Conservation (phyloP, 2,113 vertebrate genomes). For the Kryptolebias marmoratus region DNA sequence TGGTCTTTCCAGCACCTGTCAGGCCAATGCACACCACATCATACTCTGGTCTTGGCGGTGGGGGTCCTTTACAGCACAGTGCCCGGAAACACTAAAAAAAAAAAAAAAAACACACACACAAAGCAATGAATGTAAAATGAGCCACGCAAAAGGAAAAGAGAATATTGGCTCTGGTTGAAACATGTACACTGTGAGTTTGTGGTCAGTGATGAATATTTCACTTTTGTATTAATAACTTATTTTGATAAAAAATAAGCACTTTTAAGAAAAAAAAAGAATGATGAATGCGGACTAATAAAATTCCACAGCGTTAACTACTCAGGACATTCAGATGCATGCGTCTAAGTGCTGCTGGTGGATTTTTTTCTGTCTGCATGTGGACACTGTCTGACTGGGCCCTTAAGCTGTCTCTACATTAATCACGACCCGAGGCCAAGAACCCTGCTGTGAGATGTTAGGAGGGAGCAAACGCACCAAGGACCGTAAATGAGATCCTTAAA, state of each 20-base stretch:
- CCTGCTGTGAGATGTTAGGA: slow-evolving; percentile 82
- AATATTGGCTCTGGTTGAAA: background rate
- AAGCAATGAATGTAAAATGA: slow-evolving; percentile 10
- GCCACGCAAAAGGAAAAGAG: background rate
- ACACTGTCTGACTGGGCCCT: slow-evolving; percentile 63
- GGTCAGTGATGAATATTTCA: too few species aligned
- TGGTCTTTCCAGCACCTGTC: slow-evolving; percentile 95
- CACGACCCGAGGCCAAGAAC: slow-evolving; percentile 67
- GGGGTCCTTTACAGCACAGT: slow-evolving; percentile 97
- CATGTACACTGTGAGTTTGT: too few species aligned
- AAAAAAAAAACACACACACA: slow-evolving; percentile 20
- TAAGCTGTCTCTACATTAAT: slow-evolving; percentile 81
- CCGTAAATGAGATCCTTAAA: slow-evolving; percentile 80
- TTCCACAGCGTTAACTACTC: background rate
- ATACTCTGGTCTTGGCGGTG: slow-evolving; percentile 93
- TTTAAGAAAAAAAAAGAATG: background rate
- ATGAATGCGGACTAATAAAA: background rate
- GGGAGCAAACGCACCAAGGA: slow-evolving; percentile 78
- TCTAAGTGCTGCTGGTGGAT: slow-evolving; percentile 16
- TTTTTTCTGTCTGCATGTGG: slow-evolving; percentile 53
- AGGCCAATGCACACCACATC: slow-evolving; percentile 98
- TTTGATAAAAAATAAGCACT: too few species aligned
- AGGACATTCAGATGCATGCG: slow-evolving; percentile 5
- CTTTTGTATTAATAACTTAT: too few species aligned
- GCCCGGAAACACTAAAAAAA: slow-evolving; percentile 92